These are phyloP conservation scores for Nyctalus aviator DNA, from an alignment of 2,797 vertebrate genomes.

Conservation along the genomic window DNA sequence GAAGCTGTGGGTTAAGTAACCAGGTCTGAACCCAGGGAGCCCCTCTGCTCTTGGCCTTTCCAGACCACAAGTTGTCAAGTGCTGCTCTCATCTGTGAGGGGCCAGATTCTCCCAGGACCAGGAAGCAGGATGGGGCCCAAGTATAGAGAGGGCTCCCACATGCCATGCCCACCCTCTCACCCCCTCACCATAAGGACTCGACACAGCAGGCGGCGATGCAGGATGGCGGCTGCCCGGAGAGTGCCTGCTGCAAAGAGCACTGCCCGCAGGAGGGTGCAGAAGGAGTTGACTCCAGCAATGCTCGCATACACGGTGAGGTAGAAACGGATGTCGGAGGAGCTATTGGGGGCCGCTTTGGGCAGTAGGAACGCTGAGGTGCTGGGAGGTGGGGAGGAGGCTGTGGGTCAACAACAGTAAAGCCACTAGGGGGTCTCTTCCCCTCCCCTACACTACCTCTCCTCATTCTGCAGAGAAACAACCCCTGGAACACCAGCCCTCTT, in stretches of 20 bases:
- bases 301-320: constrained; percentile 93
- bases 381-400: constrained; percentile 67
- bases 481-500: neutral
- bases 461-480: neutral
- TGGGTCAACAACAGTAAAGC: constrained; percentile 62
- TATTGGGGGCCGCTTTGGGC: constrained; percentile 77
- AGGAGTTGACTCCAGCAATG: constrained; percentile 92
- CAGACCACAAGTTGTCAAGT: neutral
- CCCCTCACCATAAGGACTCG: constrained; percentile 91
- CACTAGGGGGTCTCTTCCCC: neutral
- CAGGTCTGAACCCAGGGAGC: neutral
- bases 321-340: constrained; percentile 90
- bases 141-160: neutral
- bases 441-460: neutral
- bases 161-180: neutral
- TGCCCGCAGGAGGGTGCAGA: constrained; percentile 93
- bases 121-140: neutral
- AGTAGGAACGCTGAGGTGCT: constrained; percentile 82
- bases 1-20: neutral
- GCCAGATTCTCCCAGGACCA: neutral
- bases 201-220: constrained; percentile 92
- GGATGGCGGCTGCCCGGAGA: constrained; percentile 89
- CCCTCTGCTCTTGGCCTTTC: neutral
- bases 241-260: constrained; percentile 95
- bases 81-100: neutral